Evolutionary conservation across 2,888 invertebrate species (phyloP).

Genomic region (Trissolcus japonicus): DNA sequence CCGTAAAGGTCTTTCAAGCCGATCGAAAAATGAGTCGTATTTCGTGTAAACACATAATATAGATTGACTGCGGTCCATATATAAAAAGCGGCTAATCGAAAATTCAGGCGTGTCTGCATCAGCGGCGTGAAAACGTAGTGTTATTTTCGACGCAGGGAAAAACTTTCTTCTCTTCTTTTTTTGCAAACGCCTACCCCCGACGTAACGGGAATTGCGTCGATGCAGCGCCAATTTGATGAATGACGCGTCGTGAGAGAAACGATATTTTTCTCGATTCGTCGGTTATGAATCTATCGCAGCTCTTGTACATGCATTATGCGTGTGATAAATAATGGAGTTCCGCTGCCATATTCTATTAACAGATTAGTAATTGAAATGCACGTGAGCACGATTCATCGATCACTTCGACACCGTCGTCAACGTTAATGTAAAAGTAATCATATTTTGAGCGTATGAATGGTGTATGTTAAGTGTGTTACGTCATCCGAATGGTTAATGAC

Average conservation of each 20-base stretch:
- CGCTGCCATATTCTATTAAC: conserved; percentile 39
- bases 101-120: conserved; percentile 28
- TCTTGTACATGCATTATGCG: conserved; percentile 30
- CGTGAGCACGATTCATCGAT: conserved; percentile 20
- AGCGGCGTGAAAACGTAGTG: conserved; percentile 42
- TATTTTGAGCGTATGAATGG: not conserved
- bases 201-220: conserved; percentile 12
- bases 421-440: conserved; percentile 1
- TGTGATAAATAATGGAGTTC: conserved; percentile 33
- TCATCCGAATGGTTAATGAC: not conserved
- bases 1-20: conserved; percentile 21
- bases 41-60: conserved; percentile 34
- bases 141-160: conserved; percentile 24
- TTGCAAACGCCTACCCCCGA: conserved; percentile 27
- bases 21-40: conserved; percentile 15
- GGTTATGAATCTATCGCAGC: conserved; percentile 38
- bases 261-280: conserved; percentile 35
- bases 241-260: conserved; percentile 17
- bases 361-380: conserved; percentile 46
- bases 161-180: conserved; percentile 19
- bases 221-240: conserved; percentile 38
- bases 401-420: conserved; percentile 21
- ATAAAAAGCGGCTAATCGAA: conserved; percentile 44
- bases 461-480: conserved; percentile 2
- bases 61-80: conserved; percentile 29